Evolutionary conservation across 1,140 invertebrate genomes (phyloP).

Genomic region (Zaprionus lachaisei): DNA sequence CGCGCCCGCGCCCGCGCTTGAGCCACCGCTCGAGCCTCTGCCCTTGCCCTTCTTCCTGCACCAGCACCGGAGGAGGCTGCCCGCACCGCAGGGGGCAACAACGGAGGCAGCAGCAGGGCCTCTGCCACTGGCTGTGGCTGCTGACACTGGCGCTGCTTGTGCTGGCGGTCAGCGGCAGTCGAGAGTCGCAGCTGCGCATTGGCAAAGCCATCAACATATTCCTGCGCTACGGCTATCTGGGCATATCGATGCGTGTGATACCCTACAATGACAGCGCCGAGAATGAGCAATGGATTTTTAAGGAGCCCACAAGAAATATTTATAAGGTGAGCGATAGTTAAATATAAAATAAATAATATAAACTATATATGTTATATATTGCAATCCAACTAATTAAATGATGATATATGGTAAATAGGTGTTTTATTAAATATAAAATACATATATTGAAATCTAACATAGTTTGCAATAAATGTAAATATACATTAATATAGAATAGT

Average conservation of each 20-base stretch:
- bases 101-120: conserved; percentile 39
- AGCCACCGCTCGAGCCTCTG: conserved; percentile 33
- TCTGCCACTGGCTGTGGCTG: conserved; percentile 59
- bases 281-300: conserved; percentile 91
- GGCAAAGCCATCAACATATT: conserved; percentile 91
- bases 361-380: too few relatives aligned
- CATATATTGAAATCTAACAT: too few relatives aligned
- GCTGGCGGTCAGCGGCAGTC: conserved; percentile 64
- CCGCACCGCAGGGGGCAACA: conserved; percentile 9
- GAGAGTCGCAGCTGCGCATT: conserved; percentile 87
- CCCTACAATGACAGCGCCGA: conserved; percentile 89
- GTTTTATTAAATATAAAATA: not conserved
- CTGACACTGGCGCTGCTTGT: conserved; percentile 66
- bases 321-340: conserved; percentile 85
- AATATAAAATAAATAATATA: not conserved
- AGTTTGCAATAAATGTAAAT: too few relatives aligned
- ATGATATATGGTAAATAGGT: not conserved
- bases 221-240: conserved; percentile 90
- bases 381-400: too few relatives aligned
- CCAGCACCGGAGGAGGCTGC: not conserved
- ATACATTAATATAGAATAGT: not conserved
- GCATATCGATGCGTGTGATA: conserved; percentile 93
- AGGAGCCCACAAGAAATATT: conserved; percentile 92
- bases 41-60: conserved; percentile 1
- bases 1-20: conserved; percentile 48